A percentile compares a stretch with the other conserved stretches of the same genome.
Evolutionary conservation across 2,113 vertebrate genomes (phyloP).

Genomic region (Pomatostomus ruficeps): DNA sequence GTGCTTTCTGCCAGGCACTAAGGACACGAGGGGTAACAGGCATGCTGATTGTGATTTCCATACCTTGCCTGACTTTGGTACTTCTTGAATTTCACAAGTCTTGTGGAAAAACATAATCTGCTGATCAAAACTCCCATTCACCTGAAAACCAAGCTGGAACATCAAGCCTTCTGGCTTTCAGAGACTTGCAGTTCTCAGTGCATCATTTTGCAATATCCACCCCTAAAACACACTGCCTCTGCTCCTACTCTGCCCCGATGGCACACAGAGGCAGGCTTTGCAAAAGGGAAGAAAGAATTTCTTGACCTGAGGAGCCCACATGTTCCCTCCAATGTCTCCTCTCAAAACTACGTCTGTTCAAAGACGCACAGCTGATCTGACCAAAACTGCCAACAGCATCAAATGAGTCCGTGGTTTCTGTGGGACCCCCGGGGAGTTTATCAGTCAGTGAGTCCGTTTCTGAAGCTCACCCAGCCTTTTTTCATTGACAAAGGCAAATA

Average conservation of each 20-base stretch:
- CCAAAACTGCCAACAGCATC: neutral
- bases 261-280: neutral
- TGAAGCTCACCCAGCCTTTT: neutral
- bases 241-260: neutral
- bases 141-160: neutral
- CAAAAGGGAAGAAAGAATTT: neutral
- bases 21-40: neutral
- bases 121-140: neutral
- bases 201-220: neutral
- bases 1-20: neutral
- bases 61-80: neutral
- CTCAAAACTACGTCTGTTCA: neutral
- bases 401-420: neutral
- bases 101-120: neutral
- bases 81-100: neutral
- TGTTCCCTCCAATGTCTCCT: neutral
- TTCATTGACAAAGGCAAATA: neutral
- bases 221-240: neutral
- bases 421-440: neutral
- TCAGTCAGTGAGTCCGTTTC: neutral
- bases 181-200: neutral
- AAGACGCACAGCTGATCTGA: neutral
- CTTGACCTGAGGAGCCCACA: neutral
- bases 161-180: neutral
- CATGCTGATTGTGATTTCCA: fast-evolving